Percentiles rank a stretch among this genome's conserved stretches.
Evolutionary conservation across 2,797 vertebrate genomes (phyloP).

Genomic region (Anguilla anguilla): DNA sequence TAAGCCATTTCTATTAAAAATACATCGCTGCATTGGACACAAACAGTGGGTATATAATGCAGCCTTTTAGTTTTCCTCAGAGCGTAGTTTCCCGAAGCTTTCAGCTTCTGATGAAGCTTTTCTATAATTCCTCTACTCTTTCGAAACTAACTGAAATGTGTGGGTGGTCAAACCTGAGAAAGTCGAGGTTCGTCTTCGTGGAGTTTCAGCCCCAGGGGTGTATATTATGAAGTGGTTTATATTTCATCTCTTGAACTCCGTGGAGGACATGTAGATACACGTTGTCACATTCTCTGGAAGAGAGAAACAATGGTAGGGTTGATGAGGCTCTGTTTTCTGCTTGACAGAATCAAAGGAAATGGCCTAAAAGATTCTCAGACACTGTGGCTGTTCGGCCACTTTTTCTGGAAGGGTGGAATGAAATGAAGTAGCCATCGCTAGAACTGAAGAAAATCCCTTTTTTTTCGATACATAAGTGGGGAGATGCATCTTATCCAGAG

Average conservation of each 20-base stretch:
- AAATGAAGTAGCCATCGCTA: background rate
- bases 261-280: conserved; percentile 65
- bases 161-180: conserved; percentile 67
- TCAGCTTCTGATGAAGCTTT: conserved; percentile 24
- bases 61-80: background rate
- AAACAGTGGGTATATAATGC: conserved; percentile 36
- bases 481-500: background rate
- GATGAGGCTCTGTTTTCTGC: conserved; percentile 46
- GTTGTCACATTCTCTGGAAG: conserved; percentile 67
- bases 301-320: conserved; percentile 67
- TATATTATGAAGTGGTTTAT: conserved; percentile 74
- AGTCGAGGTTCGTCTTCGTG: conserved; percentile 62
- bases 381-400: too few relatives aligned
- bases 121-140: conserved; percentile 38
- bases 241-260: conserved; percentile 74
- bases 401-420: background rate
- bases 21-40: background rate
- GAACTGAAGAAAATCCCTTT: background rate
- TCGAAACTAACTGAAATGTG: conserved; percentile 43
- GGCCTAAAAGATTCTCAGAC: background rate
- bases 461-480: background rate
- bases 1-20: background rate
- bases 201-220: conserved; percentile 68
- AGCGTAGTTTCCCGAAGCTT: background rate
- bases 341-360: background rate